A percentile compares a stretch with the other conserved stretches of the same genome.
Evolutionary conservation across 1,140 invertebrate species (phyloP).

Genomic region (Ladona fulva): DNA sequence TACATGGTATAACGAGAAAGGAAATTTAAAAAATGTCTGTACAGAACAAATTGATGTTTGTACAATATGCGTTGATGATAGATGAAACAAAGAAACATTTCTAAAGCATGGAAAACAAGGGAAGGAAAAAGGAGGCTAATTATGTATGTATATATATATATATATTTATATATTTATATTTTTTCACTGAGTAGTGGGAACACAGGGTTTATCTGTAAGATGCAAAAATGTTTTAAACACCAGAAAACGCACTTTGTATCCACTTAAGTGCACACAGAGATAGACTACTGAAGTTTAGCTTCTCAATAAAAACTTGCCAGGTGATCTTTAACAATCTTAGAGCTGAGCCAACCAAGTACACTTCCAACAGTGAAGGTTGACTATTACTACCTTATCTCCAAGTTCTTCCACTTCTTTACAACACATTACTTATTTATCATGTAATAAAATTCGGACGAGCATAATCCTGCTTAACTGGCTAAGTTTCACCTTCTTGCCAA

Average conservation of each 20-base stretch:
- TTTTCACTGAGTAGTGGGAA: neutral
- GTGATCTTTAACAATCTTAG: constrained; percentile 2
- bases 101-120: constrained; percentile 23
- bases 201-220: neutral
- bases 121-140: constrained; percentile 15
- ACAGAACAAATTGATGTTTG: constrained; percentile 28
- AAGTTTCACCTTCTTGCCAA: neutral
- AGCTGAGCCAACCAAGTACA: neutral
- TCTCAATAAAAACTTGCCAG: constrained; percentile 9
- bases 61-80: constrained; percentile 24
- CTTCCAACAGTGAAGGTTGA: neutral
- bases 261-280: neutral
- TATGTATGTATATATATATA: constrained; percentile 10
- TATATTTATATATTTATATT: constrained; percentile 17
- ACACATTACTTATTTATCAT: neutral
- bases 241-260: neutral
- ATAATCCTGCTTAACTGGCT: neutral
- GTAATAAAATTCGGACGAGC: constrained; percentile 4
- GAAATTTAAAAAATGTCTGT: constrained; percentile 31
- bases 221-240: constrained; percentile 10
- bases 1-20: constrained; percentile 40
- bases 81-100: constrained; percentile 25
- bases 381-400: neutral
- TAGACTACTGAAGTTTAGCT: constrained; percentile 2
- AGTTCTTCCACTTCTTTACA: constrained; percentile 5